Evolutionary conservation across 2,113 vertebrate genomes (phyloP).

Genomic region (Chelonoidis abingdonii): DNA sequence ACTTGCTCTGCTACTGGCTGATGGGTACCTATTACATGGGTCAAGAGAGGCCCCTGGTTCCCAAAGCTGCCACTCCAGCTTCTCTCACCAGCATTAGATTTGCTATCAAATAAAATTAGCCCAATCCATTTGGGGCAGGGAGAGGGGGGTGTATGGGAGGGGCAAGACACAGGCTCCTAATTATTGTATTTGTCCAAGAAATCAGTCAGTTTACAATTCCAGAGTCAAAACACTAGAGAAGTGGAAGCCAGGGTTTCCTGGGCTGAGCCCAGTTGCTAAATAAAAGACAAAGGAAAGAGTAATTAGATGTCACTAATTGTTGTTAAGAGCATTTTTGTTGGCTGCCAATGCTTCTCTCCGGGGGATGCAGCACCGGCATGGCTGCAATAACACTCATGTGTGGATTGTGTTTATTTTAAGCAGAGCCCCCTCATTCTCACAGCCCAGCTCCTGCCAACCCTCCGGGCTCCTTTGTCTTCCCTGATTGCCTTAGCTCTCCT

Average conservation of each 20-base stretch:
- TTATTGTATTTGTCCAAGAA: slow-evolving; percentile 66
- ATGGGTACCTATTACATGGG: neutral
- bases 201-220: slow-evolving; percentile 62
- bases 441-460: neutral
- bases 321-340: slow-evolving; percentile 41
- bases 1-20: neutral
- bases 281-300: slow-evolving; percentile 81
- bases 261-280: slow-evolving; percentile 79
- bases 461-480: neutral
- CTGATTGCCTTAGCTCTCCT: neutral
- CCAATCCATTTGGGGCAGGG: neutral
- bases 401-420: neutral
- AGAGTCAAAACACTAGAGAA: slow-evolving; percentile 72
- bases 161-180: neutral
- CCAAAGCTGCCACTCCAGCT: neutral
- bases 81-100: neutral
- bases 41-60: neutral
- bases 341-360: slow-evolving; percentile 22
- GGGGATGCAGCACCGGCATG: slow-evolving; percentile 21
- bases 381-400: neutral
- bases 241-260: slow-evolving; percentile 80
- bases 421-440: neutral
- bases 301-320: slow-evolving; percentile 75
- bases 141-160: neutral
- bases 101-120: neutral